Evolutionary conservation across 2,888 invertebrate genomes (phyloP).

Genomic region (Drosophila nr. fundita): DNA sequence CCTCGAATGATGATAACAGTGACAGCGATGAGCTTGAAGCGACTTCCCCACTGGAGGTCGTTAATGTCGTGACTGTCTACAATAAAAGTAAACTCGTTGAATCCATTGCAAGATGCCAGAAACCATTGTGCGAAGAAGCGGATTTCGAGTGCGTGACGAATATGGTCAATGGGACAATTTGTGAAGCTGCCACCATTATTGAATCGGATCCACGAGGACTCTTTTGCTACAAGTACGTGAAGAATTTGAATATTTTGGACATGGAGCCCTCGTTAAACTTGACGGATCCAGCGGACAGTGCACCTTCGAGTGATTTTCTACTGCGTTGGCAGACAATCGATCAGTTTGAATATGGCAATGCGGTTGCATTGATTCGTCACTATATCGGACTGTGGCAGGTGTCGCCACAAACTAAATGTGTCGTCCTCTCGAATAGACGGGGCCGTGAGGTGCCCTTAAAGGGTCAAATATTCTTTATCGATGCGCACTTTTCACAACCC

Average conservation of each 20-base stretch:
- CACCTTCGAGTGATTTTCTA: conserved; percentile 21
- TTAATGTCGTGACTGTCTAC: not conserved
- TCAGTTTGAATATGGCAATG: conserved; percentile 62
- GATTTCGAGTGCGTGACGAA: conserved; percentile 56
- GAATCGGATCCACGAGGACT: conserved; percentile 62
- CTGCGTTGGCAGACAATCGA: conserved; percentile 56
- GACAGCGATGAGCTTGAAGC: not conserved
- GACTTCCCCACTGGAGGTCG: not conserved
- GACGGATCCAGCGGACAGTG: not conserved
- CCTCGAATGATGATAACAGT: not conserved
- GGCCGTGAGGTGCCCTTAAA: conserved; percentile 51
- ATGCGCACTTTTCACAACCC: conserved; percentile 82
- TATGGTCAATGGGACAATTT: conserved; percentile 54
- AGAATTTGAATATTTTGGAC: not conserved
- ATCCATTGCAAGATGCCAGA: conserved; percentile 38
- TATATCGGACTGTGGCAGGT: conserved; percentile 76
- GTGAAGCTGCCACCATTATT: conserved; percentile 62
- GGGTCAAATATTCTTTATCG: conserved; percentile 71
- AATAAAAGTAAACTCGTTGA: conserved; percentile 2
- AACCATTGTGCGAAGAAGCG: conserved; percentile 52
- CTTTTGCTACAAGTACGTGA: conserved; percentile 70
- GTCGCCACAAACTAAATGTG: conserved; percentile 78
- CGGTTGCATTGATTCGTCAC: conserved; percentile 66
- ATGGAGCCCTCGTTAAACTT: not conserved
- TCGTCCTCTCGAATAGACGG: conserved; percentile 60